These are phyloP conservation scores for Siniperca knerii DNA, from an alignment of 2,113 vertebrate genomes.

Conservation along the genomic window DNA sequence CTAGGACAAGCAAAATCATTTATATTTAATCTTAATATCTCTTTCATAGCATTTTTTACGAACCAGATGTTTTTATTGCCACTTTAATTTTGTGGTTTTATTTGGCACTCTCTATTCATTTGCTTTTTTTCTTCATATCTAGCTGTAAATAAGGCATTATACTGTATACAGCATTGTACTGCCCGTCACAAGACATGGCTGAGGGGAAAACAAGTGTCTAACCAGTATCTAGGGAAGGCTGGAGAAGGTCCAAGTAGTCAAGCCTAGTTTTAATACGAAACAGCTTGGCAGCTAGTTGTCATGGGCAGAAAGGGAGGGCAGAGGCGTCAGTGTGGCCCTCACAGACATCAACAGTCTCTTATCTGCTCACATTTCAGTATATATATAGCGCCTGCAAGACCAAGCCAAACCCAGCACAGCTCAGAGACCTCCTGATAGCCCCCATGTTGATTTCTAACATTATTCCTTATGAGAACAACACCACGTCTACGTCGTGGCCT, in stretches of 20 bases:
- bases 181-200: not conserved
- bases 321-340: slow-evolving; percentile 71
- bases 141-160: not conserved
- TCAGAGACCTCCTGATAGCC: slow-evolving; percentile 21
- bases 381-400: slow-evolving; percentile 79
- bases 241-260: not conserved
- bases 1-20: not conserved
- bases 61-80: slow-evolving; percentile 29
- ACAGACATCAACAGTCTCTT: slow-evolving; percentile 67
- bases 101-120: not conserved
- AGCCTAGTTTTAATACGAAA: slow-evolving; percentile 37
- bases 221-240: slow-evolving; percentile 12
- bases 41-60: slow-evolving; percentile 11
- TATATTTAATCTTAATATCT: slow-evolving; percentile 1
- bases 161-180: not conserved
- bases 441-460: slow-evolving; percentile 31
- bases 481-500: not conserved
- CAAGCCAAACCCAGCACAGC: slow-evolving; percentile 40
- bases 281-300: slow-evolving; percentile 36
- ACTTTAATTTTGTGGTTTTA: slow-evolving; percentile 14
- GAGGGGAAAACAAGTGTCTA: not conserved
- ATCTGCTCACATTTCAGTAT: slow-evolving; percentile 83
- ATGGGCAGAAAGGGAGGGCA: slow-evolving; percentile 25
- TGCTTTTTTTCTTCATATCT: not conserved
- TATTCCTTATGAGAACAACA: slow-evolving; percentile 33